Base-by-base conservation (phyloP, 1,140 invertebrate genomes). In the Drosophila paulistorum region DNA sequence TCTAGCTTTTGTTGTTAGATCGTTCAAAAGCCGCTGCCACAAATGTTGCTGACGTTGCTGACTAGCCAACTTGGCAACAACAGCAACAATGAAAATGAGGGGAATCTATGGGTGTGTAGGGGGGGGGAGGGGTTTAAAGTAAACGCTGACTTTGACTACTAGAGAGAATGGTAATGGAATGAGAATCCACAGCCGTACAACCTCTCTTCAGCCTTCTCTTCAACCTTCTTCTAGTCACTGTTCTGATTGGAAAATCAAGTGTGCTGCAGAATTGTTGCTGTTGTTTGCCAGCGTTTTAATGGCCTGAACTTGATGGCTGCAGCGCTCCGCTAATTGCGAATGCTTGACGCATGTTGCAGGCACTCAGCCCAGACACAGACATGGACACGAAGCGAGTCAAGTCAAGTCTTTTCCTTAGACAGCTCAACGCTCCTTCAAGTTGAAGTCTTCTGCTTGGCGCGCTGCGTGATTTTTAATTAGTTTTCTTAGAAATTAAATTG, bases 401-500 rank as follows among this genome's bases (percentile, higher is more conserved):
- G 66, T 65, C 59, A 63, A 75, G 74, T 79, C 66, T 63, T 72
- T 73, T 72, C 67, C 77, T 87, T 89, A 79, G 80, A 89, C 84
- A 89, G 80, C 81, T 89, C 72, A 78, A 65, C 48, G 57, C 45
- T 51, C 45, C 45, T 51, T 51, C 45, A 69, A 77, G 69, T 79
- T 70, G 72, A 68, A 74, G 69, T 86, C 71, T 72, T 70, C 54
- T 62, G 65, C 65, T 77, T 42, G 58, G 64, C 63, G 80, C 74
- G 85, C 79, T 81, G 81, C 70, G 81, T 90, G 85, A 90, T 90
- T 90, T 89, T 90, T 90, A 90, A 90, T 90, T 90, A 90, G 85
- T 90, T 90, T 90, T 90, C 85, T 79, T 82, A 90, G 86, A 90
- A 90, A 90, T 90, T 90, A 90, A 90, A 90, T 90, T 90, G 86